phyloP scores from a whole-genome alignment of 2,888 invertebrate genomes.

The Scaptomyza caliginosa region DNA sequence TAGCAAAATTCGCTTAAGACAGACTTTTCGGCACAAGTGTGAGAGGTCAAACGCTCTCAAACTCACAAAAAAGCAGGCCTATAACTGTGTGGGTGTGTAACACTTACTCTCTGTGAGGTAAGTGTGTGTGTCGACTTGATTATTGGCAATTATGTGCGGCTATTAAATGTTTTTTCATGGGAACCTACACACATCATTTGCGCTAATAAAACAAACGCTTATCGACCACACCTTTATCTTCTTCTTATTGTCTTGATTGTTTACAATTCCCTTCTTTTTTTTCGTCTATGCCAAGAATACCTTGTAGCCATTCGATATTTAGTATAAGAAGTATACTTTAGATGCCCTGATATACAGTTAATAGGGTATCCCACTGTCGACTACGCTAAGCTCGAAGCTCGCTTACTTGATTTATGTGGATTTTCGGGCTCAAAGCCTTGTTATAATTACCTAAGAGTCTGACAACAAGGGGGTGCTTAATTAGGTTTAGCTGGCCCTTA shows the following conservation, averaged over 20 bases:
- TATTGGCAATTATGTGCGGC: conserved; percentile 71
- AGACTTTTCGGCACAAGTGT: conserved; percentile 10
- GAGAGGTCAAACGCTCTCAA: conserved; percentile 20
- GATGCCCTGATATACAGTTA: too few relatives aligned
- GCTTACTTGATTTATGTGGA: neutral
- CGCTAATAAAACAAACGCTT: conserved; percentile 44
- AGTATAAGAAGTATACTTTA: too few relatives aligned
- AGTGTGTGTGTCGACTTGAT: conserved; percentile 52
- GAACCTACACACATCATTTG: conserved; percentile 26
- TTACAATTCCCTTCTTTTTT: neutral
- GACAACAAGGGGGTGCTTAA: conserved; percentile 46
- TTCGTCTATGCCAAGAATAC: neutral
- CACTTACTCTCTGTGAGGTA: conserved; percentile 2
- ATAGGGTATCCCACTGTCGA: neutral
- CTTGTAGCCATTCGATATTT: neutral
- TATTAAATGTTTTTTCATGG: conserved; percentile 37
- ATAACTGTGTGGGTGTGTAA: neutral
- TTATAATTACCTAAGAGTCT: conserved; percentile 34
- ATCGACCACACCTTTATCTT: conserved; percentile 1
- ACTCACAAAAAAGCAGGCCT: neutral
- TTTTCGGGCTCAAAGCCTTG: conserved; percentile 13
- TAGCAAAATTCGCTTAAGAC: conserved; percentile 21
- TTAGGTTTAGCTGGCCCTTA: conserved; percentile 42
- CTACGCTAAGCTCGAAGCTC: too few relatives aligned
- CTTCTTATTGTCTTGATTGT: neutral